Evolutionary conservation across 2,888 invertebrate genomes (phyloP).

Genomic region (Eubasilissa splendida): DNA sequence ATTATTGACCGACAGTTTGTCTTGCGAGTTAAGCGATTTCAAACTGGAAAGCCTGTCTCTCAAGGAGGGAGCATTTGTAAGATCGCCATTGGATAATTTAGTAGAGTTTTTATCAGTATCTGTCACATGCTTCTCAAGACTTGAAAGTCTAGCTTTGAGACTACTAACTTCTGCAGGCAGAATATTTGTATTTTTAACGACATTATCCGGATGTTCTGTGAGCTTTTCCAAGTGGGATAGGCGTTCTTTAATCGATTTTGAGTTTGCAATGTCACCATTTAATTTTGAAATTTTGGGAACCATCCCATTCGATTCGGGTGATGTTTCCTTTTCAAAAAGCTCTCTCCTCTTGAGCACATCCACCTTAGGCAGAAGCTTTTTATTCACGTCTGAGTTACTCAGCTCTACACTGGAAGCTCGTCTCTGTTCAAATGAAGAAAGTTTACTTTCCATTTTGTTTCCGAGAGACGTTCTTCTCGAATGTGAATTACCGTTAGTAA

Average conservation of each 20-base stretch:
- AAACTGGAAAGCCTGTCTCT: constrained; percentile 70
- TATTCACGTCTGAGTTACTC: constrained; percentile 67
- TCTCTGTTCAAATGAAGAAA: constrained; percentile 74
- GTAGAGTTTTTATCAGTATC: constrained; percentile 69
- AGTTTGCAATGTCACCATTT: constrained; percentile 77
- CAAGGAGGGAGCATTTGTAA: constrained; percentile 66
- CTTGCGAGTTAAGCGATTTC: constrained; percentile 51
- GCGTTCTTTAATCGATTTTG: constrained; percentile 82
- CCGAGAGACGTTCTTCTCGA: constrained; percentile 70
- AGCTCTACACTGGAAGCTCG: constrained; percentile 65
- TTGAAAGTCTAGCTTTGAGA: constrained; percentile 76
- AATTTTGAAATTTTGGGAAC: constrained; percentile 66
- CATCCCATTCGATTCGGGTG: constrained; percentile 67
- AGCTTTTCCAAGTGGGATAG: constrained; percentile 80
- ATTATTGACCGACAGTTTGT: constrained; percentile 48
- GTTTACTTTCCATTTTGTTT: constrained; percentile 77
- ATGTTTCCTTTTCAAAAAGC: constrained; percentile 83
- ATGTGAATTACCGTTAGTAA: constrained; percentile 66
- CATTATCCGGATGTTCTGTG: constrained; percentile 70
- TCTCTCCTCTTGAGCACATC: constrained; percentile 87
- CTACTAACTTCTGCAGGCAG: constrained; percentile 77
- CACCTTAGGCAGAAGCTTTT: constrained; percentile 82
- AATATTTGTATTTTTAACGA: constrained; percentile 69
- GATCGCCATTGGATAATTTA: constrained; percentile 69
- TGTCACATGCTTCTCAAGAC: constrained; percentile 71